Evolutionary conservation across 2,113 vertebrate species (phyloP).

Genomic region (Amphilophus citrinellus): DNA sequence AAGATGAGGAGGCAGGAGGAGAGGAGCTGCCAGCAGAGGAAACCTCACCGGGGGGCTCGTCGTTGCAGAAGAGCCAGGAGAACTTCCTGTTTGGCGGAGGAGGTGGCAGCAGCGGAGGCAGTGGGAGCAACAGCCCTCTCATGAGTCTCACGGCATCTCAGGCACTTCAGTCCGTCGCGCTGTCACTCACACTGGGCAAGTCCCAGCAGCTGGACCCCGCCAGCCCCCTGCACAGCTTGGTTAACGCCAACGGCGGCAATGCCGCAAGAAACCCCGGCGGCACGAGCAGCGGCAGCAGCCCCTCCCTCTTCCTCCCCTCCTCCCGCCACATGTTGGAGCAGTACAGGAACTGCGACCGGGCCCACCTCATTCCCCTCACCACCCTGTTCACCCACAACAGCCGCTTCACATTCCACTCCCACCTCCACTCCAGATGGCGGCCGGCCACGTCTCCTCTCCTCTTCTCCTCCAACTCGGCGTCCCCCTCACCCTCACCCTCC

Average conservation of each 20-base stretch:
- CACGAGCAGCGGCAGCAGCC: conserved; percentile 79
- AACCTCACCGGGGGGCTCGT: conserved; percentile 59
- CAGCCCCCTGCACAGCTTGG: conserved; percentile 79
- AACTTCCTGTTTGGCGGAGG: conserved; percentile 74
- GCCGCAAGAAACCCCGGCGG: conserved; percentile 20
- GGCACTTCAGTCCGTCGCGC: conserved; percentile 94
- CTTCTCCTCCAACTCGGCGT: conserved; percentile 65
- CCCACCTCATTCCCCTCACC: conserved; percentile 97
- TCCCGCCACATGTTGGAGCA: conserved; percentile 85
- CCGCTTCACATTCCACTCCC: conserved; percentile 91
- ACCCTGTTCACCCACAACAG: conserved; percentile 92
- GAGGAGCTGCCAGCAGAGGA: conserved; percentile 57
- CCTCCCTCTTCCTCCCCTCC: conserved; percentile 85
- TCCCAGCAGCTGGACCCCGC: conserved; percentile 69
- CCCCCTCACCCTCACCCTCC: conserved; percentile 81
- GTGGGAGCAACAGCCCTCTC: conserved; percentile 89
- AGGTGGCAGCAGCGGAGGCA: conserved; percentile 82
- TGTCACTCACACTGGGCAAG: conserved; percentile 87
- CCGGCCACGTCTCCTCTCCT: conserved; percentile 84
- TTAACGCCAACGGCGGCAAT: conserved; percentile 73
- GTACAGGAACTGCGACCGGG: conserved; percentile 94
- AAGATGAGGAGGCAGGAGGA: conserved; percentile 80
- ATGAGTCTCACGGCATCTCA: conserved; percentile 95
- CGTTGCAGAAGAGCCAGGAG: conserved; percentile 38
- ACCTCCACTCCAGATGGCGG: conserved; percentile 67